Evolutionary conservation across 2,113 vertebrate genomes (phyloP), one percentile per base, ranked within the genome.

Genomic region (Chloropsis cyanopogon): DNA sequence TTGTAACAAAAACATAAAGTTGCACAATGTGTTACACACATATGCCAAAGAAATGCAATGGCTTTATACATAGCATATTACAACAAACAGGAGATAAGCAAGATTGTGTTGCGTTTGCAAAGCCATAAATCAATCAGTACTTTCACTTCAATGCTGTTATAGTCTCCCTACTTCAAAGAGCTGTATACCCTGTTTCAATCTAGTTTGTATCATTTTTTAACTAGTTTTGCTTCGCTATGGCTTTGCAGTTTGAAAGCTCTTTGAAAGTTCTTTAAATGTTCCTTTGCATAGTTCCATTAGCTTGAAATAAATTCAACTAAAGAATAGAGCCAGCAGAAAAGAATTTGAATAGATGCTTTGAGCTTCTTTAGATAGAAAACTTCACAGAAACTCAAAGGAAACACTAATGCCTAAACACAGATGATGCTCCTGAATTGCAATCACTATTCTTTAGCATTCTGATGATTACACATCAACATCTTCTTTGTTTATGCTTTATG

Each of bases 261-360:
- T 92, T 72, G 37, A 69, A 92, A 91, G 73, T 69, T 95, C 57
- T 89, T 70, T 61, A 75, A 85, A 82, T 21, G 14, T n/a, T 53
- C 28, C 77, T 90, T 69, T 82, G 49, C 53, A 63, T 28, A 85
- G 46, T 65, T 72, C 23, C 73, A 88, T 79, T 91, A 92, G 66
- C 46, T 52, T 89, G 73, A 92, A 93, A 91, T 60, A 72, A 42
- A 91, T 89, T 85, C 81, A 95, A 85, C 82, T 57, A 76, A 87
- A 46, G 61, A 92, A 75, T 1, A 75, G 23, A 41, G 31, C 8
- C 33, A 91, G 44, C 29, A 91, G 12, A 85, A 84, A 41, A 82
- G 11, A 85, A 87, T 63, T 37, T 85, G 4, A 86, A 92, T 52
- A 80, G 54, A 86, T 44, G 25, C 56, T 86, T 63, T 94, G 71